Base-by-base conservation (phyloP, 2,888 invertebrate species). In the Drosophila ustulata region DNA sequence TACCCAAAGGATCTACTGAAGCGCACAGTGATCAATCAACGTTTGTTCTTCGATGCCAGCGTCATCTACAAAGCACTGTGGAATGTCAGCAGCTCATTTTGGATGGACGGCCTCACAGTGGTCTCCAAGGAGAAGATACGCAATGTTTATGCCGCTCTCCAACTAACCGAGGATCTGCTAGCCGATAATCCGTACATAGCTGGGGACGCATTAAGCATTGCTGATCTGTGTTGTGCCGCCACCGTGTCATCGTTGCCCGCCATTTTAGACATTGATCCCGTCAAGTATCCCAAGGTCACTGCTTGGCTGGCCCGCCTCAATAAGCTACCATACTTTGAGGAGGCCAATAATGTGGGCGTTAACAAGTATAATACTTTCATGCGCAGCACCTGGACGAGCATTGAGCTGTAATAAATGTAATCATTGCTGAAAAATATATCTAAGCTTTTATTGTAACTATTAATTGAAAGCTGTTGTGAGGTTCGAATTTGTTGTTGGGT, bases 181-280 rank as follows among this genome's bases (percentile, higher is more conserved):
- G 70, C 28, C 4, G 52, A 78, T 4, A 62, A 72, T 8, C 13
- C 47, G 0, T 89, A 81, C 58, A 66, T 90, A 11, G 72, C 74
- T 4, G 89, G 87, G 3, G 78, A 89, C 49, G 51, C 68, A 3
- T 6, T 90, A 11, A 89, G 90, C 5, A 77, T 90, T 59, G 90
- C 89, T 0, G 90, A 90, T 63, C 79, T 90, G 28, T 83, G 80
- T 56, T 71, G 77, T 49, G 73, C 71, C 0, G 57, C 80, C 0
- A 78, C 81, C 0, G 58, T 84, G 13, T 55, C 84, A 5, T 73
- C 80, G 0, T 2, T 80, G 1, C 52, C 64, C 3, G 52, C 68
- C 4, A 46, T 87, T 4, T 49, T 78, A 1, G 82, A 83, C 1
- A 56, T 89, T 45, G 75, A 82, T 39, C 50, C 76, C 4, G 25